phyloP scores from a whole-genome alignment of 1,140 invertebrate species.

The Drosophila littoralis region DNA sequence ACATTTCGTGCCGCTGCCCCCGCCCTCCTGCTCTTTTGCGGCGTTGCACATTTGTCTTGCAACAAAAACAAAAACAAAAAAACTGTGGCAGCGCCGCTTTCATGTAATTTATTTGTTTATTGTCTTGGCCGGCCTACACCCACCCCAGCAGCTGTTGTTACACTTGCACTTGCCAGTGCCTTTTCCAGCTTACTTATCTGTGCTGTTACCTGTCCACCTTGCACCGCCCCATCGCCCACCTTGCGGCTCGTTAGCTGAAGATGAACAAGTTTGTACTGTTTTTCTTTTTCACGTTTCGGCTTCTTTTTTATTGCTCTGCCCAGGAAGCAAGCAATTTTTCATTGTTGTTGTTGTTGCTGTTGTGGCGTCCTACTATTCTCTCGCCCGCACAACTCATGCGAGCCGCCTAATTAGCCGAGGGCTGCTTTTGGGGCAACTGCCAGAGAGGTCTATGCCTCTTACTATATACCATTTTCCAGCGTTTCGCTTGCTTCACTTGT shows the following conservation, averaged over 20 bases:
- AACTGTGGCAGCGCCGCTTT: slow-evolving; percentile 77
- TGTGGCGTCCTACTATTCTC: slow-evolving; percentile 19
- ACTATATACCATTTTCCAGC: slow-evolving; percentile 6
- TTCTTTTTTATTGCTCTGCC: slow-evolving; percentile 39
- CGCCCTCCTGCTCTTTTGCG: slow-evolving; percentile 34
- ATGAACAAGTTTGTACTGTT: slow-evolving; percentile 75
- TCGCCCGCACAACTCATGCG: slow-evolving; percentile 60
- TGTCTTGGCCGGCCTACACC: slow-evolving; percentile 60
- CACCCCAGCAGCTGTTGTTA: slow-evolving; percentile 67
- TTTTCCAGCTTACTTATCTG: slow-evolving; percentile 23
- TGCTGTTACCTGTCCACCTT: slow-evolving; percentile 29
- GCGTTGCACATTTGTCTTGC: slow-evolving; percentile 47
- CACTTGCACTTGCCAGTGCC: slow-evolving; percentile 73
- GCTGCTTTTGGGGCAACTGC: slow-evolving; percentile 9
- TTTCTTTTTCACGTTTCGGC: slow-evolving; percentile 4
- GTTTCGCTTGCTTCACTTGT: slow-evolving; percentile 48
- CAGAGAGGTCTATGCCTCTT: slow-evolving; percentile 4
- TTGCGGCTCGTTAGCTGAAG: slow-evolving; percentile 68
- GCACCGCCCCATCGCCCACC: slow-evolving; percentile 1
- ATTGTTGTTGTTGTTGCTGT: slow-evolving; percentile 55
- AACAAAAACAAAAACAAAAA: slow-evolving; percentile 42
- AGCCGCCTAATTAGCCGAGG: slow-evolving; percentile 70
- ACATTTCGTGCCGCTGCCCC: slow-evolving; percentile 72
- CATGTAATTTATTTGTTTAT: slow-evolving; percentile 82
- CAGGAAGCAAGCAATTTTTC: slow-evolving; percentile 77